phyloP scores from a whole-genome alignment of 2,113 vertebrate genomes.

The Micronycteris hirsuta region DNA sequence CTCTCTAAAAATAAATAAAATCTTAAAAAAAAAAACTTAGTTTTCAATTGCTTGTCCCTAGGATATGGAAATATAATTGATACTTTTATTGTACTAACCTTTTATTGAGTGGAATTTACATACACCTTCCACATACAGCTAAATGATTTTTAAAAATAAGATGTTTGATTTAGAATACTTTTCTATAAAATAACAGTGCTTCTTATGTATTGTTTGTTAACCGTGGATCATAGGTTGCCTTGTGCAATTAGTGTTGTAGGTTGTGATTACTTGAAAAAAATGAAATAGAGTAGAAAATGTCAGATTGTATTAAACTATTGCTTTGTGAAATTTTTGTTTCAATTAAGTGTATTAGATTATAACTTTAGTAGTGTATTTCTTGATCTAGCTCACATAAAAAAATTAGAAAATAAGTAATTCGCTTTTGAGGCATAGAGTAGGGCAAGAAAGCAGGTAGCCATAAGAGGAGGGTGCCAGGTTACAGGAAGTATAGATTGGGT shows the following conservation, averaged over 20 bases:
- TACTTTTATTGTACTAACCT: neutral
- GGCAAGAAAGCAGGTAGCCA: neutral
- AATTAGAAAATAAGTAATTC: neutral
- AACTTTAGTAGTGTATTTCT: neutral
- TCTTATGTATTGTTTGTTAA: neutral
- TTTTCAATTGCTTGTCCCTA: neutral
- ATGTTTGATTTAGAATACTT: neutral
- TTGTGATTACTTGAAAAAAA: neutral
- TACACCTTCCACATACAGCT: neutral
- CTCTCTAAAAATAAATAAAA: too few species aligned
- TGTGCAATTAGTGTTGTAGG: neutral
- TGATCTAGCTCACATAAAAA: neutral
- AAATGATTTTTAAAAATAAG: neutral
- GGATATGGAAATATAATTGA: neutral
- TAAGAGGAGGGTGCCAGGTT: neutral
- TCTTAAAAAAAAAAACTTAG: neutral
- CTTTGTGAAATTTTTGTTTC: neutral
- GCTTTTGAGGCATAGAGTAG: neutral
- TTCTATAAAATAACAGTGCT: neutral
- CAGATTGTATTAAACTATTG: neutral
- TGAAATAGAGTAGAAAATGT: neutral
- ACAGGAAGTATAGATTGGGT: neutral
- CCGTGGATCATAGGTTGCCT: neutral
- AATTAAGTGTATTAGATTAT: neutral
- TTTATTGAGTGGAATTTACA: neutral